Base-by-base conservation (phyloP, 2,888 invertebrate genomes). In the Stenolophus ochropezus region DNA sequence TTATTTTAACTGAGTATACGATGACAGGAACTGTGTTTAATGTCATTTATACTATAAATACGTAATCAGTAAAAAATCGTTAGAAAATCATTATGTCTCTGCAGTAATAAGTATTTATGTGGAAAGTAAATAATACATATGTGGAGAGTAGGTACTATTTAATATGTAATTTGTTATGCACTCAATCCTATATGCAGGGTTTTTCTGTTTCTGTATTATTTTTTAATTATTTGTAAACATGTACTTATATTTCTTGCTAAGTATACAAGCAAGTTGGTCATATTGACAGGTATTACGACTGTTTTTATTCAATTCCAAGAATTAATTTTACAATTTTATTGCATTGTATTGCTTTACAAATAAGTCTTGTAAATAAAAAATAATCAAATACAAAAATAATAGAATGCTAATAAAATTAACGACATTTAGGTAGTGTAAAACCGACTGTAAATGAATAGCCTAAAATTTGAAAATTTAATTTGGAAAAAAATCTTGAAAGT, bases 41-140 rank as follows among this genome's bases (percentile, higher is more conserved):
- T 14, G 65, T 69, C 65, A 73, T 73, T 73, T 73, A 73, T 73
- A 73, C 20, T 73, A 73, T 73, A 73, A 73, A 73, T 73, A 49
- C 8, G 49, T 49, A 47, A 49, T 73, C 47, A 73, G 49, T 23
- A 47, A 49, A 73, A 73, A 49, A 47, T 73, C 73, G 49, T 73
- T 73, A 73, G 73, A 73, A 73, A 23, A 73, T 73, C 73, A 73
- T 73, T 73, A 73, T 73, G 73, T 11, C 49, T 49, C 23, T 49
- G 21, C 21, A 23, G 47, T 73, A 49, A 69, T 69, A 69, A 18
- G 33, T 69, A 69, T 69, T 69, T 69, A 69, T 69, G 33, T 69
- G 14, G 65, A 69, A 69, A 69, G 49, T 73, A 49, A 73, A 49
- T 73, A 73, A 49, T 47, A 69, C 47, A 73, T 73, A 23, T 73